These are phyloP conservation scores for Pollenia griseotomentosa DNA, from an alignment of 2,888 invertebrate genomes.

Conservation along the genomic window DNA sequence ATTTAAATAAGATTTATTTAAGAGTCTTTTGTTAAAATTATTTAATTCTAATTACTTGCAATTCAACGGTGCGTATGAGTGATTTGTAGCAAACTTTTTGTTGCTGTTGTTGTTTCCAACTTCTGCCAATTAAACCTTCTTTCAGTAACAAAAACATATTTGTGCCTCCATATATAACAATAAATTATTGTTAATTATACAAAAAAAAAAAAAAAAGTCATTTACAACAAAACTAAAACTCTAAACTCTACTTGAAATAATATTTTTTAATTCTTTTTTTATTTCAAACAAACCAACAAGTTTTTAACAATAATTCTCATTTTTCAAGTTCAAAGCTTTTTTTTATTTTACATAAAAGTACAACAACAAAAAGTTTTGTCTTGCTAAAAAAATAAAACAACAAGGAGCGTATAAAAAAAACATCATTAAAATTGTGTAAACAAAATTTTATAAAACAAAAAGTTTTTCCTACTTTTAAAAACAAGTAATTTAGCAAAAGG, in stretches of 20 bases:
- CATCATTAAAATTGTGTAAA: conserved; percentile 67
- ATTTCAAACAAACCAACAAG: conserved; percentile 44
- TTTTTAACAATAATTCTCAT: conserved; percentile 51
- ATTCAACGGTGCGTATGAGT: conserved; percentile 62
- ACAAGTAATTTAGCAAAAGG: conserved; percentile 68
- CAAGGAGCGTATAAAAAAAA: conserved; percentile 23
- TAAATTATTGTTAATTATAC: conserved; percentile 36
- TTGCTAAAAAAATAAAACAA: conserved; percentile 19
- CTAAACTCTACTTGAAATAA: conserved; percentile 68
- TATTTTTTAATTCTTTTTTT: conserved; percentile 16
- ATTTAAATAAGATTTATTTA: no score
- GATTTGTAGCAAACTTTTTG: conserved; percentile 55
- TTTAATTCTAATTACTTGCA: not conserved
- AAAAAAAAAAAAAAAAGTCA: conserved; percentile 31
- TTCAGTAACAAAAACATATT: conserved; percentile 15
- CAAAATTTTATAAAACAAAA: conserved; percentile 63
- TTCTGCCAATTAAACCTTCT: conserved; percentile 40
- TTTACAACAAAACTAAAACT: conserved; percentile 55
- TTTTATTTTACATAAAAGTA: conserved; percentile 46
- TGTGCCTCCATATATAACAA: not conserved
- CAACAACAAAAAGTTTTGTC: conserved; percentile 59
- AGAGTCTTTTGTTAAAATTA: not conserved
- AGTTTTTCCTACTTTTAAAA: conserved; percentile 55
- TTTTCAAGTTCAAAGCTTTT: conserved; percentile 66
- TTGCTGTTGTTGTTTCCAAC: not conserved